Evolutionary conservation across 37 sponge, comb jelly and placozoan genomes (phyloP).

Genomic region (Hexactinellida sp.): DNA sequence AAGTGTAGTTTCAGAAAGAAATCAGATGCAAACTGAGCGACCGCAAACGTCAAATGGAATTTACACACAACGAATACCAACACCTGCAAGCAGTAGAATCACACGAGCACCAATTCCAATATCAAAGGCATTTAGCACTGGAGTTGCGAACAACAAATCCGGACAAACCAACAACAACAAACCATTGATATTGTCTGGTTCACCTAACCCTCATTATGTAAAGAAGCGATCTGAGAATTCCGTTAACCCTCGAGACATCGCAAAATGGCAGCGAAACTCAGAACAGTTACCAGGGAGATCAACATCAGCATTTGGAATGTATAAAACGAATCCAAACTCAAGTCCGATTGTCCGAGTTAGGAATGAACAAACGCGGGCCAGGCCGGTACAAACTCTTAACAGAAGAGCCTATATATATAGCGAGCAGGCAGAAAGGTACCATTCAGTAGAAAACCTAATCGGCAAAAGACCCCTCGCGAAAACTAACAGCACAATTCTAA

Average conservation of each 20-base stretch:
- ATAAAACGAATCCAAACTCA: background rate
- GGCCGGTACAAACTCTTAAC: background rate
- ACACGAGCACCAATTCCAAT: background rate
- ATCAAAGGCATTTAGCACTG: background rate
- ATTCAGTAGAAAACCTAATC: background rate
- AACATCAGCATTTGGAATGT: conserved; percentile 10
- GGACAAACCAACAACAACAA: background rate
- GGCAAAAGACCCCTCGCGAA: background rate
- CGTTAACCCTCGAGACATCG: background rate
- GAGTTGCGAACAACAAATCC: background rate
- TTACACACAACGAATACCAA: background rate
- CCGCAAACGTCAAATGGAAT: background rate
- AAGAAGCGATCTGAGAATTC: background rate
- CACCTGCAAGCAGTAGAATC: background rate
- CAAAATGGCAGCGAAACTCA: background rate
- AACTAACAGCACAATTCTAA: conserved; percentile 8
- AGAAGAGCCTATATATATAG: background rate
- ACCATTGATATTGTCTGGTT: background rate
- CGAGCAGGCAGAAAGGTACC: background rate
- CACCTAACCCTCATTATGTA: background rate
- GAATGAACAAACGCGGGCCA: background rate
- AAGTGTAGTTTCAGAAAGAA: background rate
- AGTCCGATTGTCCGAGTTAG: background rate
- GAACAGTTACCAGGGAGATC: background rate
- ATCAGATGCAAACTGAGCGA: too few species aligned